Evolutionary conservation across 2,113 vertebrate genomes (phyloP).

Genomic region (Epinephelus cyanopodus): DNA sequence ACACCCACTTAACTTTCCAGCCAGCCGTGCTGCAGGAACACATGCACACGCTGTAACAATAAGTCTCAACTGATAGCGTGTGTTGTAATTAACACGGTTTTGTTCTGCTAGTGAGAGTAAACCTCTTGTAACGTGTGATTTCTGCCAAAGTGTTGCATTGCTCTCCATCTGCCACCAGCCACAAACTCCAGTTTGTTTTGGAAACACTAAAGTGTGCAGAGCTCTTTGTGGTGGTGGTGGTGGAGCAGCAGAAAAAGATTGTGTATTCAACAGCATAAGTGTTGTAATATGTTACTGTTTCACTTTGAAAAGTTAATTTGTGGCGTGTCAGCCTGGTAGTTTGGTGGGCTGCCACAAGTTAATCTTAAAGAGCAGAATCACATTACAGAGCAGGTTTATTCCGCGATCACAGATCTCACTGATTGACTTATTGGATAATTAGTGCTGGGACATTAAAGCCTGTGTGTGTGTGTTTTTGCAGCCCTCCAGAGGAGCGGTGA

Average conservation of each 20-base stretch:
- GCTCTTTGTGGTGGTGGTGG: constrained; percentile 11
- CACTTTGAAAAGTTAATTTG: constrained; percentile 14
- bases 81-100: constrained; percentile 14
- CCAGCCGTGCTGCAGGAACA: background rate
- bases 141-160: constrained; percentile 41
- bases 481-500: constrained; percentile 92
- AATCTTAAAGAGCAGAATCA: background rate
- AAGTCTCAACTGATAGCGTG: background rate
- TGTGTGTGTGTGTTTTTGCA: constrained; percentile 26
- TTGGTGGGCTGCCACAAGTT: constrained; percentile 1
- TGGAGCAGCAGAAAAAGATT: constrained; percentile 14
- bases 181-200: constrained; percentile 47
- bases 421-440: background rate
- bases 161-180: constrained; percentile 50
- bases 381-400: too few relatives aligned
- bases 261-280: constrained; percentile 38
- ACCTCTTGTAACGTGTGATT: constrained; percentile 19
- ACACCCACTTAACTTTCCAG: background rate
- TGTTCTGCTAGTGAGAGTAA: constrained; percentile 8
- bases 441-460: background rate
- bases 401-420: background rate
- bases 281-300: constrained; percentile 43
- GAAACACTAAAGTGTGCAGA: constrained; percentile 35
- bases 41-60: background rate
- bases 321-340: background rate